These are phyloP conservation scores for Chrysaora quinquecirrha DNA, from an alignment of 30 jellyfish, hydroid and myxozoan species.

Conservation along the genomic window DNA sequence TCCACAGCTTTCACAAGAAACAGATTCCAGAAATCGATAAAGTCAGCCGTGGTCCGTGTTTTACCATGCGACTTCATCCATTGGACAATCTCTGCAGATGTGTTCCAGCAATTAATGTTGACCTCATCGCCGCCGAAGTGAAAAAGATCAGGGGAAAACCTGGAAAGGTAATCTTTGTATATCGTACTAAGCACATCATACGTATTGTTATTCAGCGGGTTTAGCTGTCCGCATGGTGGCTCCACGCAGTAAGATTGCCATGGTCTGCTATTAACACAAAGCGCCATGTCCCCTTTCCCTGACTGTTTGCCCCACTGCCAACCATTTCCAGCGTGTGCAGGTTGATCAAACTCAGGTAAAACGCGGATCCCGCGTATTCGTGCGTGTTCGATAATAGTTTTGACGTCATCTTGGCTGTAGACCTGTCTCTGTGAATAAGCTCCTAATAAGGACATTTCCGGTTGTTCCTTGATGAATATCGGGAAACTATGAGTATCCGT, in stretches of 20 bases:
- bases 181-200: conserved; percentile 39
- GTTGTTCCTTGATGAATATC: conserved; percentile 30
- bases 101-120: conserved; percentile 60
- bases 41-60: conserved; percentile 37
- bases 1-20: conserved; percentile 33
- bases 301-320: conserved; percentile 74
- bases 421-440: conserved; percentile 56
- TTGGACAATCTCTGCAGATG: conserved; percentile 36
- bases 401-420: conserved; percentile 52
- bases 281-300: conserved; percentile 62
- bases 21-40: conserved; percentile 50
- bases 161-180: conserved; percentile 35
- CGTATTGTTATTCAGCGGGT: conserved; percentile 51
- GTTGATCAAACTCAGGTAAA: conserved; percentile 80
- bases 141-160: conserved; percentile 63
- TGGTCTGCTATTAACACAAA: conserved; percentile 61
- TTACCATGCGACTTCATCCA: conserved; percentile 43
- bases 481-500: conserved; percentile 73
- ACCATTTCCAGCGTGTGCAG: conserved; percentile 79
- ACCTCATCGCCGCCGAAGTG: conserved; percentile 78
- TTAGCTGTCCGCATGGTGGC: conserved; percentile 78
- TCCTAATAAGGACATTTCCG: conserved; percentile 56
- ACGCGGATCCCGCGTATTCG: conserved; percentile 55
- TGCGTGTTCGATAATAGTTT: conserved; percentile 37
- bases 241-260: conserved; percentile 63